phyloP scores from a whole-genome alignment of 2,113 vertebrate genomes.

The Otus sunia region DNA sequence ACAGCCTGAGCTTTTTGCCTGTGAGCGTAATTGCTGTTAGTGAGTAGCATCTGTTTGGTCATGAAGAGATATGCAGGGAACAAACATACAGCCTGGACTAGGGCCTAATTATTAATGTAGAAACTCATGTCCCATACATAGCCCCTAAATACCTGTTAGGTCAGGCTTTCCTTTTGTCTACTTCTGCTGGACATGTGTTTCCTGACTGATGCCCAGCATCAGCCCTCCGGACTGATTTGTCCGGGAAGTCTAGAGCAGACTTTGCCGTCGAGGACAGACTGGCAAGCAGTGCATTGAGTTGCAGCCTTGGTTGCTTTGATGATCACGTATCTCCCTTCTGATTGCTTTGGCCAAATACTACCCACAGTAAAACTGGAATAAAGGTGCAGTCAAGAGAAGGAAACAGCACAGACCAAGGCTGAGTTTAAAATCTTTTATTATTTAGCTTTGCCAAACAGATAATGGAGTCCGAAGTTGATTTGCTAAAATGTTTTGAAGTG shows the following conservation, averaged over 20 bases:
- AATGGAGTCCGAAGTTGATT: slow-evolving; percentile 77
- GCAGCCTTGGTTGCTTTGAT: neutral
- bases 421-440: slow-evolving; percentile 76
- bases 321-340: neutral
- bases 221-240: neutral
- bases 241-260: neutral
- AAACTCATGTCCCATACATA: neutral
- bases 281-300: neutral
- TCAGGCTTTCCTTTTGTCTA: neutral
- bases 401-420: neutral
- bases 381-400: neutral
- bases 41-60: neutral
- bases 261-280: neutral
- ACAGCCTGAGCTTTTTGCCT: neutral
- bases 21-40: neutral
- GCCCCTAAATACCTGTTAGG: neutral
- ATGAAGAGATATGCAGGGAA: neutral
- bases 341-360: neutral
- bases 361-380: neutral
- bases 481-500: slow-evolving; percentile 77
- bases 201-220: neutral
- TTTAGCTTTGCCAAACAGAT: slow-evolving; percentile 76
- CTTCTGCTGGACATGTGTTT: neutral
- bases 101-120: neutral
- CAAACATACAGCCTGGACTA: neutral